These are phyloP conservation scores for Helicoverpa assulta DNA, from an alignment of 2,888 invertebrate genomes.

Conservation along the genomic window DNA sequence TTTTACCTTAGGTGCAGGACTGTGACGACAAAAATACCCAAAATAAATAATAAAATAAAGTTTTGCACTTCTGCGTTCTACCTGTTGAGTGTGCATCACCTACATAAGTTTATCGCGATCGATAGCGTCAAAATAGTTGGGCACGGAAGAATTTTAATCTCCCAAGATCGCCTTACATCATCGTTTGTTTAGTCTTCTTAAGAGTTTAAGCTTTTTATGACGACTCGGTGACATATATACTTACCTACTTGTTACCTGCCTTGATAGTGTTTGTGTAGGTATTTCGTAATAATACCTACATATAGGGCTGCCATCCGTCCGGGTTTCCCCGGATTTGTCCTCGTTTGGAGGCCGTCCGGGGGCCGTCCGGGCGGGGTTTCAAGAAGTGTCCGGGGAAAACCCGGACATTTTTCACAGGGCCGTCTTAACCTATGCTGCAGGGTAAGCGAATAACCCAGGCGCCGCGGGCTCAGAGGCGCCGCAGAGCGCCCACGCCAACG, in stretches of 20 bases:
- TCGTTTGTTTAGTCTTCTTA: conserved; percentile 30
- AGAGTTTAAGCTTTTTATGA: conserved; percentile 54
- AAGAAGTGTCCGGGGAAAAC: no score
- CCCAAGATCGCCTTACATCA: conserved; percentile 56
- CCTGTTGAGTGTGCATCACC: conserved; percentile 21
- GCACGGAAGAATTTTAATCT: conserved; percentile 63
- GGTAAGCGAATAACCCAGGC: no score
- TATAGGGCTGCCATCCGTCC: no score
- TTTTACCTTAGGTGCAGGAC: no score
- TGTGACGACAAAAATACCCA: no score
- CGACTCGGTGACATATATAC: conserved; percentile 45
- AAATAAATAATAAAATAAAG: not conserved
- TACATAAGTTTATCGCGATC: conserved; percentile 53
- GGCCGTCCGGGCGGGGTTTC: no score
- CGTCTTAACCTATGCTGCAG: no score
- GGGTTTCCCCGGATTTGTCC: no score
- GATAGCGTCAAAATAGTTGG: conserved; percentile 63
- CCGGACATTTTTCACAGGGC: no score
- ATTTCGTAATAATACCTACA: conserved; percentile 29
- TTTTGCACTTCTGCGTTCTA: conserved; percentile 20
- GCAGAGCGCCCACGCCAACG: no score
- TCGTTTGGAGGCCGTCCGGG: no score
- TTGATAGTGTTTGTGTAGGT: conserved; percentile 34
- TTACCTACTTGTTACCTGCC: conserved; percentile 16
- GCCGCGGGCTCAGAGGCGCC: no score